Conservation (phyloP, 2,113 vertebrate species). For the Menura novaehollandiae region DNA sequence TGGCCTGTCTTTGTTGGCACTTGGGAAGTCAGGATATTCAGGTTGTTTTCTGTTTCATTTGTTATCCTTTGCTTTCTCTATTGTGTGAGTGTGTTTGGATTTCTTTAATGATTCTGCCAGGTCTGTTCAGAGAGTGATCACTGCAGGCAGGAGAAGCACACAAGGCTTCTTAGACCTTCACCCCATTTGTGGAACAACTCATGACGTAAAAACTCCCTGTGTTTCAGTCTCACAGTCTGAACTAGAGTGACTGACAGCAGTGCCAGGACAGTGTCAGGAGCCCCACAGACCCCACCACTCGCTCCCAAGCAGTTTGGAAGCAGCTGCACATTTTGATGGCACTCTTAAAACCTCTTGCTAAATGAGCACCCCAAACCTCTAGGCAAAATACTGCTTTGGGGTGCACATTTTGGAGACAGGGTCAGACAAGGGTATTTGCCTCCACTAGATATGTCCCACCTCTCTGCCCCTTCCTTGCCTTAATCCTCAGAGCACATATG, state of each 20-base stretch:
- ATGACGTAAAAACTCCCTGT: neutral
- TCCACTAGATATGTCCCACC: neutral
- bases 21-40: neutral
- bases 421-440: rapidly evolving
- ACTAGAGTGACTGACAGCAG: neutral
- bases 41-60: neutral
- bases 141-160: neutral
- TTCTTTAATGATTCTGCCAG: neutral
- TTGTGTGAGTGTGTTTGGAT: neutral
- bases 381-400: neutral
- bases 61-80: neutral
- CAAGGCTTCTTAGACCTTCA: neutral
- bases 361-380: neutral
- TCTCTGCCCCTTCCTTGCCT: neutral
- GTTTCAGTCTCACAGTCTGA: neutral
- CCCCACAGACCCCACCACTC: neutral
- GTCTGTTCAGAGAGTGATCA: neutral
- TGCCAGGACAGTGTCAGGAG: neutral
- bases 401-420: rapidly evolving
- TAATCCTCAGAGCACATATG: neutral
- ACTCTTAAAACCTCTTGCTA: neutral
- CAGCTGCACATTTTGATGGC: neutral
- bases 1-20: neutral
- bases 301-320: neutral
- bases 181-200: rapidly evolving